Evolutionary conservation across 2,888 invertebrate genomes (phyloP), one percentile per base, ranked within the genome.

Genomic region (Pyrochroa serraticornis): DNA sequence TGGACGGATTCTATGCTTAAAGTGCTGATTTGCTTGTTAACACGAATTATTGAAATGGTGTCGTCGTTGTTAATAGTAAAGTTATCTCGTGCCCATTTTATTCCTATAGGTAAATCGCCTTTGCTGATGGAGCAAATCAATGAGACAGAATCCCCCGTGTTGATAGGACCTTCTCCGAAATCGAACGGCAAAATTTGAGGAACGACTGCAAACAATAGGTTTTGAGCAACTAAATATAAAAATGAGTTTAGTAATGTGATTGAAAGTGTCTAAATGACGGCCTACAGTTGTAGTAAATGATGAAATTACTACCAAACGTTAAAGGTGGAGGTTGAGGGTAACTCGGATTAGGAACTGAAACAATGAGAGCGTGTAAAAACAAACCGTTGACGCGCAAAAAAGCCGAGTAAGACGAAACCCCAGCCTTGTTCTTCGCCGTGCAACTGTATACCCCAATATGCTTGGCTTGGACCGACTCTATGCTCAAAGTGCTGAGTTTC

Each of bases 401-500:
- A 7, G 86, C 82, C 2, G 84, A 82, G 66, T 84, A 82, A 54
- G 81, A 82, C 32, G 80, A 77, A 48, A 77, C 76, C 45, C 86
- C 87, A 30, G 84, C 86, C 65, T 78, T 77, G 73, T 87, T 88
- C 67, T 80, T 39, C 51, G 88, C 90, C 68, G 83, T 83, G 79
- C 91, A 91, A 44, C 89, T 89, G 77, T 91, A 91, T 76, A 86
- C 87, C 61, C 91, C 91, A 46, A 86, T 84, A 76, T 91, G 88
- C 66, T 84, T 80, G 38, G 83, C 83, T 43, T 82, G 81, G 49
- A 86, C 85, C 10, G 83, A 82, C 65, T 85, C 84, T 63, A 87
- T 86, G 67, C 82, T 84, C 64, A 84, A 75, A 59, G 82, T 80
- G 69, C 81, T 83, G 55, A 80, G 79, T 66, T 81, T 79, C 70